These are phyloP conservation scores for Anthonomus grandis DNA, from an alignment of 1,140 invertebrate species.

Conservation along the genomic window DNA sequence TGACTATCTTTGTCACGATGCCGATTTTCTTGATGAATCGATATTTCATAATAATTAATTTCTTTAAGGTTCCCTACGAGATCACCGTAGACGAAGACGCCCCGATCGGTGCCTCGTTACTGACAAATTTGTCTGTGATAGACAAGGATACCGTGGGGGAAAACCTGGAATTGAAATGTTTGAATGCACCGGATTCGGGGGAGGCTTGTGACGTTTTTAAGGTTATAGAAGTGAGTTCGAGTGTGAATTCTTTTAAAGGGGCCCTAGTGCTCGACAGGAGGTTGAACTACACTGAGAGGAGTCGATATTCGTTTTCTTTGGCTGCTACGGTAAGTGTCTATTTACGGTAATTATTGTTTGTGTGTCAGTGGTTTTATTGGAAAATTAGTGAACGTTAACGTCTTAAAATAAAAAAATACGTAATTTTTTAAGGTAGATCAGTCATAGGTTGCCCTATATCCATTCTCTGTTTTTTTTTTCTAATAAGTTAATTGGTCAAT, in stretches of 20 bases:
- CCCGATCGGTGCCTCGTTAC: constrained; percentile 67
- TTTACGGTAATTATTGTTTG: not conserved
- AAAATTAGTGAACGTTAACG: too few relatives aligned
- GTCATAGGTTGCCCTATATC: too few relatives aligned
- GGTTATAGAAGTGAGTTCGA: constrained; percentile 32
- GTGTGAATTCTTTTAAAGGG: constrained; percentile 39
- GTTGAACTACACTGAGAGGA: constrained; percentile 37
- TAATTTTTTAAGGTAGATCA: too few relatives aligned
- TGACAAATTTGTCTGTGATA: constrained; percentile 67
- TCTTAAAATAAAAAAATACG: too few relatives aligned
- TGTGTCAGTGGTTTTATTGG: not conserved
- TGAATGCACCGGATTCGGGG: constrained; percentile 41
- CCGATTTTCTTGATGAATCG: too few relatives aligned
- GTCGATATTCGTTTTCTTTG: constrained; percentile 37
- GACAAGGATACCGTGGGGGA: constrained; percentile 79
- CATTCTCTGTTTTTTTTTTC: too few relatives aligned
- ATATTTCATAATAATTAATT: too few relatives aligned
- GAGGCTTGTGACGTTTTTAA: constrained; percentile 42
- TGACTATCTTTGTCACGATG: too few relatives aligned
- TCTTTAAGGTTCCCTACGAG: constrained; percentile 78
- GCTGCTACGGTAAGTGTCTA: constrained; percentile 38
- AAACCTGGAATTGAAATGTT: constrained; percentile 72
- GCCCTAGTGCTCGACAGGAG: constrained; percentile 36
- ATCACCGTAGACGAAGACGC: constrained; percentile 76
- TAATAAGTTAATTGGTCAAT: not conserved